phyloP scores from a whole-genome alignment of 2,113 vertebrate species.

The Phocoena sinus region DNA sequence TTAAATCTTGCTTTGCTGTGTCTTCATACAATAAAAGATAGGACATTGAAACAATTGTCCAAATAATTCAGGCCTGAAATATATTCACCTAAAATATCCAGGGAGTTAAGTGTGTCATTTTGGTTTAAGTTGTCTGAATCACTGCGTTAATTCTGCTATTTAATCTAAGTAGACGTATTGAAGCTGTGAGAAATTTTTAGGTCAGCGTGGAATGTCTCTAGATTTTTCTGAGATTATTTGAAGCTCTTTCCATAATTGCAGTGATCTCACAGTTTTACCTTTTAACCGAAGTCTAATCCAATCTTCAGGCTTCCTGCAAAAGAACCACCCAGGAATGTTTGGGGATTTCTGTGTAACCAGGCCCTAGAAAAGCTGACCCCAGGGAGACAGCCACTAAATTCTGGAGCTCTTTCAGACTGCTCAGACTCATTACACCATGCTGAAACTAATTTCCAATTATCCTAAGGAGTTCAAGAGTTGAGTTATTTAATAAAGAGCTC shows the following conservation, averaged over 20 bases:
- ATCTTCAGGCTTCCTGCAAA: neutral
- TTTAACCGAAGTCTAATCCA: neutral
- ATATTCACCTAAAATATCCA: neutral
- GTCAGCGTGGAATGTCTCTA: neutral
- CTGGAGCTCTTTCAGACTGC: neutral
- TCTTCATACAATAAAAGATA: neutral
- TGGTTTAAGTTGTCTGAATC: neutral
- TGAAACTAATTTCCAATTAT: conserved; percentile 10
- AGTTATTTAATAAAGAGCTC: neutral
- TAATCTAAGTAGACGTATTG: neutral
- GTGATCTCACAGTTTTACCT: neutral
- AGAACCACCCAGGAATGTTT: conserved; percentile 46
- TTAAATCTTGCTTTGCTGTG: neutral
- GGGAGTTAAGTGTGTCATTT: neutral
- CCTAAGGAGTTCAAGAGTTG: neutral
- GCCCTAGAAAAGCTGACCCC: neutral
- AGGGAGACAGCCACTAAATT: neutral
- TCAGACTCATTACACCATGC: neutral
- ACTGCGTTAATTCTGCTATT: neutral
- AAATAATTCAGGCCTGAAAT: neutral
- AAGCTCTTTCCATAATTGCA: neutral
- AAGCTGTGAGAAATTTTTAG: neutral
- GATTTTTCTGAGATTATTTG: conserved; percentile 10
- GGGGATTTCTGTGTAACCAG: conserved; percentile 60
- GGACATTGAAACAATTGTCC: neutral